Evolutionary conservation across 2,797 vertebrate species (phyloP).

Genomic region (Spondyliosoma cantharus): DNA sequence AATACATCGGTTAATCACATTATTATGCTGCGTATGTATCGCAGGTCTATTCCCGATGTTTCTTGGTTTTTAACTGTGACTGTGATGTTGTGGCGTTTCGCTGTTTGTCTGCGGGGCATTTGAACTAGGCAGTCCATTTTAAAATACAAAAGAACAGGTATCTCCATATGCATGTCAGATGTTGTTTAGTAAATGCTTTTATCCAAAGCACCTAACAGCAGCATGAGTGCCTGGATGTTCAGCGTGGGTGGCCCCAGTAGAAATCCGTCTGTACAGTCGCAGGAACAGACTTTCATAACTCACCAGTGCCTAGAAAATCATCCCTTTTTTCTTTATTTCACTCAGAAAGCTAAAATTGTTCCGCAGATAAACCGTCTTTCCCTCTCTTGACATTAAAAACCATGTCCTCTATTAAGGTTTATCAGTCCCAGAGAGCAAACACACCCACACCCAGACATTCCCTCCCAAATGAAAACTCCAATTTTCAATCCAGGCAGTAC

Average conservation of each 20-base stretch:
- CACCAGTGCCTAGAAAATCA: neutral
- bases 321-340: neutral
- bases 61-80: constrained; percentile 18
- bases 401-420: constrained; percentile 6
- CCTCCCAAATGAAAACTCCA: constrained; percentile 28
- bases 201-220: constrained; percentile 38
- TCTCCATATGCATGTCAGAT: neutral
- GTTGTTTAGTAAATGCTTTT: constrained; percentile 48
- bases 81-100: constrained; percentile 34
- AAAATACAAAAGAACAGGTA: constrained; percentile 10
- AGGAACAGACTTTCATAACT: constrained; percentile 29
- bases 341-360: constrained; percentile 21
- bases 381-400: constrained; percentile 42
- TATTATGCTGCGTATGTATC: constrained; percentile 47
- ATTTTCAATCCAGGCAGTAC: constrained; percentile 34
- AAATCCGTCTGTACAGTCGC: constrained; percentile 26
- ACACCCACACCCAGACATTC: neutral
- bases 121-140: neutral
- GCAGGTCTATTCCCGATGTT: constrained; percentile 26
- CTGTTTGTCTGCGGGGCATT: constrained; percentile 20
- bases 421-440: constrained; percentile 29
- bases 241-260: constrained; percentile 34
- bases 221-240: constrained; percentile 13
- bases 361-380: constrained; percentile 12
- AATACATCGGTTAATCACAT: constrained; percentile 71